Conservation (phyloP, 2,113 vertebrate genomes). For the Cairina moschata region DNA sequence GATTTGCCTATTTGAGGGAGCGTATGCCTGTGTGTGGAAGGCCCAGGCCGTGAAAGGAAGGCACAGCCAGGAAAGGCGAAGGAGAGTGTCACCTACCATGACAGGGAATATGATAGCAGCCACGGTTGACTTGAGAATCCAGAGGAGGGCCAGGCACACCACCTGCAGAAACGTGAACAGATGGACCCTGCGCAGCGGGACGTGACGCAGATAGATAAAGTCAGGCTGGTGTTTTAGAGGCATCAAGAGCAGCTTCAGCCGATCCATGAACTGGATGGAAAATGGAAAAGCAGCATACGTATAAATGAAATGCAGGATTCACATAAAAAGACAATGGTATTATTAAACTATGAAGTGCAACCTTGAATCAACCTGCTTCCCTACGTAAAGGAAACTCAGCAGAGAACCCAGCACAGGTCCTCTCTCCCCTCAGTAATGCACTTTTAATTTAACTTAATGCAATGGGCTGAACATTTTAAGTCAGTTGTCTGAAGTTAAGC, state of each 20-base stretch:
- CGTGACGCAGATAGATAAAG: constrained; percentile 95
- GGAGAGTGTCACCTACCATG: constrained; percentile 82
- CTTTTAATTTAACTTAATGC: too few relatives aligned
- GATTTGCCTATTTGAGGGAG: background rate
- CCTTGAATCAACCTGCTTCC: background rate
- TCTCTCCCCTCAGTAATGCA: background rate
- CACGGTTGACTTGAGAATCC: constrained; percentile 98
- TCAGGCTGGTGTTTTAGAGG: constrained; percentile 98
- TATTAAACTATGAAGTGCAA: background rate
- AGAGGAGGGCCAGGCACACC: constrained; percentile 93
- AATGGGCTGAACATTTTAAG: too few relatives aligned
- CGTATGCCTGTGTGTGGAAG: accelerated
- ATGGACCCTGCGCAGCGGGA: constrained; percentile 94
- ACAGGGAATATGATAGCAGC: constrained; percentile 98
- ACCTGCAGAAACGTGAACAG: constrained; percentile 96
- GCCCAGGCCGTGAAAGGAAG: background rate
- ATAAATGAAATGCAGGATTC: background rate
- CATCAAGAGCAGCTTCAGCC: constrained; percentile 95
- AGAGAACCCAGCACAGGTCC: background rate
- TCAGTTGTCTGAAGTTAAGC: background rate
- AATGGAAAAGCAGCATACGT: background rate
- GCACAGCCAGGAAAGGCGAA: background rate
- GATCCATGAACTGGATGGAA: constrained; percentile 93
- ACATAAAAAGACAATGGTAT: too few relatives aligned
- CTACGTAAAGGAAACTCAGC: background rate